Evolutionary conservation across 1,140 invertebrate species (phyloP), one percentile per base, ranked within the genome.

Genomic region (Zaprionus capensis): DNA sequence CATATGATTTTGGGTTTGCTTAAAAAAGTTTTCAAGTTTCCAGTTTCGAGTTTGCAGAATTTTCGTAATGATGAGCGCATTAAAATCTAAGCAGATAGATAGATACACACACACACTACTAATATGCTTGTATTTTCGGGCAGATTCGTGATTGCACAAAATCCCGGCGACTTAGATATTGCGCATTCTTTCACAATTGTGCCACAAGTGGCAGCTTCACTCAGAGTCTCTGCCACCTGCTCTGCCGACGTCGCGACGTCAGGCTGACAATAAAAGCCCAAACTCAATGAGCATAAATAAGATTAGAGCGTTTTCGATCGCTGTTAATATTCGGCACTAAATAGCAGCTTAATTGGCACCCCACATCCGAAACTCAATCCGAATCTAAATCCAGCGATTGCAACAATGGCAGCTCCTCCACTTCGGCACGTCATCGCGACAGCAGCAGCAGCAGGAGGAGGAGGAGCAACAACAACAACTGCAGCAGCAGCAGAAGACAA

Each of bases 311-410:
- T 75, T 66, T 80, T 61, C 38, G 61, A 69, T 66, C 61, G 44
- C 71, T 44, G 66, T 71, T 75, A 71, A 75, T 78, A 78, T 79
- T 64, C 70, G 78, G 28, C 81, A 87, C 80, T 87, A 87, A 87
- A 87, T 87, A 87, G 84, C 81, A 75, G 49, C 83, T 87, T 87
- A 87, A 87, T 87, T 87, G 84, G 84, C 81, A 86, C 63, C 78
- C 75, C 76, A 36, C 6, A 62, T 57, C 26, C 58, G 17, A 56
- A 5, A 15, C 53, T 11, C 22, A 56, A 56, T 56, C 53, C 26
- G 26, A 56, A 56, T 31, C 53, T 5, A 51, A 56, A 56, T 31
- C 53, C 24, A n/a, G 24, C 59, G 49, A 51, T 65, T 61, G 67
- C 67, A 86, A 87, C 83, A 82, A 86, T 87, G 80, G 41, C 70